Base-by-base conservation (phyloP, 2,888 invertebrate species). In the Pollenia angustigena region DNA sequence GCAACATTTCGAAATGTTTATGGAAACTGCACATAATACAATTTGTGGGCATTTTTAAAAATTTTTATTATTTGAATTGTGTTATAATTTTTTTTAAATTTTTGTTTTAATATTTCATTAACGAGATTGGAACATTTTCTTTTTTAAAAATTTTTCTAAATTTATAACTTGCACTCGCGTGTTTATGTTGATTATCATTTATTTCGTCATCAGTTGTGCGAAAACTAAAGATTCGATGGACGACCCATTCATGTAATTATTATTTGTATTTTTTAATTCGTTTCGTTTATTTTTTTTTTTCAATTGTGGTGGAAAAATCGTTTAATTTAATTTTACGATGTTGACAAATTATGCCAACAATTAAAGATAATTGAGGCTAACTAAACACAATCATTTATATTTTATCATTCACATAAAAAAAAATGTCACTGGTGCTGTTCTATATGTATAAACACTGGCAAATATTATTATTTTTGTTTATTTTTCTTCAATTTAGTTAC, bases 311-410 rank as follows among this genome's bases (percentile, higher is more conserved):
- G 83, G 84, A 81, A 87, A 85, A 75, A 84, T 84, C 44, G 75
- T 87, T 87, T 88, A 88, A 89, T 89, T 89, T 79, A 88, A 89
- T 89, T 89, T 85, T 71, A 87, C 87, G 76, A 87, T 88, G 88
- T 88, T 89, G 88, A 87, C 88, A 89, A 89, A 88, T 89, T 89
- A 87, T 87, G 86, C 76, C 88, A 87, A 87, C 88, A 89, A 89
- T 89, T 89, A 89, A 87, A 87, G 83, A 81, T 87, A 88, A 87
- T 88, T 89, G 88, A 72, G 76, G 84, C 81, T 81, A 87, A 87
- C 87, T 87, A 81, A 87, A 83, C 80, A 87, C 76, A 81, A 76
- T 76, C 60, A 71, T 84, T 84, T 84, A 78, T 32, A 32, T 83
- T 76, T 81, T 74, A 62, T 78, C 60, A 78, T 69, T 81, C 50